Conservation (phyloP, 2,888 invertebrate genomes). For the Psylliodes chrysocephalus region DNA sequence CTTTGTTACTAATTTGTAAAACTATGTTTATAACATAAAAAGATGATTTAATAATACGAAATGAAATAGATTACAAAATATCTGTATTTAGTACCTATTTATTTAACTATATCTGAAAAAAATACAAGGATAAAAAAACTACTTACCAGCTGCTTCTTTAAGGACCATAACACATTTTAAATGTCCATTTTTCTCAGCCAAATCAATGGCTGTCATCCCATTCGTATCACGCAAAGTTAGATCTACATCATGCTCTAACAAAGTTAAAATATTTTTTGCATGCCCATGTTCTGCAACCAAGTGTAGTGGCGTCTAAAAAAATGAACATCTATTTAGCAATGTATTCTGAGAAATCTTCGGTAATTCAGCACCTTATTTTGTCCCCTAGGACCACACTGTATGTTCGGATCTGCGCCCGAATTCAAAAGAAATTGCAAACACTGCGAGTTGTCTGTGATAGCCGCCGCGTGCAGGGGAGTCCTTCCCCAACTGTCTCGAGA, state of each 20-base stretch:
- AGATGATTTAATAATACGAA: too few species aligned
- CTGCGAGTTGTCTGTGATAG: slow-evolving; percentile 78
- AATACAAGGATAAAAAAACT: slow-evolving; percentile 14
- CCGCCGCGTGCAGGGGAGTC: slow-evolving; percentile 85
- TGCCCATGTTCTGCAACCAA: slow-evolving; percentile 84
- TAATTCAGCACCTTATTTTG: slow-evolving; percentile 70
- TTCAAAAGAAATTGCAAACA: slow-evolving; percentile 79
- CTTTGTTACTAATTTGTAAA: too few species aligned
- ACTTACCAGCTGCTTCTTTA: slow-evolving; percentile 73
- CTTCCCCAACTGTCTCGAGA: slow-evolving; percentile 80
- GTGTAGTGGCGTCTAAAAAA: slow-evolving; percentile 80
- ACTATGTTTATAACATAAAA: too few species aligned
- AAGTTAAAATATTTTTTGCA: slow-evolving; percentile 72
- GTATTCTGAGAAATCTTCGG: too few species aligned
- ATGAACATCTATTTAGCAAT: too few species aligned
- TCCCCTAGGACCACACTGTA: slow-evolving; percentile 74
- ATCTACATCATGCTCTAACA: slow-evolving; percentile 76
- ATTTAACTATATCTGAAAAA: too few species aligned
- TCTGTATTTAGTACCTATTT: too few species aligned
- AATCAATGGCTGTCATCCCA: slow-evolving; percentile 78
- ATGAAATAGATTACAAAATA: too few species aligned
- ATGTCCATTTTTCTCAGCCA: slow-evolving; percentile 77
- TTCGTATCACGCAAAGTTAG: slow-evolving; percentile 71
- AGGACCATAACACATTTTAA: slow-evolving; percentile 72
- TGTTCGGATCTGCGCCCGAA: slow-evolving; percentile 78